A percentile compares a stretch with the other conserved stretches of the same genome.
Conservation (phyloP, 2,888 invertebrate species). For the Tetragnatha montana region DNA sequence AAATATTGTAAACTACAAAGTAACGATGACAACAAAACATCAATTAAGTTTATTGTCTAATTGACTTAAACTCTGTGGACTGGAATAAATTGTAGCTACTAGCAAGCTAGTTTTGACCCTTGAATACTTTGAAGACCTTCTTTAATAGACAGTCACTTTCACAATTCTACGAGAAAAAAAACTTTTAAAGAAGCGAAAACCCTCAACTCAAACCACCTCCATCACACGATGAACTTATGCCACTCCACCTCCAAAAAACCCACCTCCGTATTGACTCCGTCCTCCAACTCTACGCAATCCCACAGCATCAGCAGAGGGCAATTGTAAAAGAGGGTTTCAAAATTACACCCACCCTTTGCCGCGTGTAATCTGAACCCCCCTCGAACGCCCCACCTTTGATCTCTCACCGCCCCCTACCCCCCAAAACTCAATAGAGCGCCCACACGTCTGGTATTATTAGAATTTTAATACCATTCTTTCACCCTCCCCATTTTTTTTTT, state of each 20-base stretch:
- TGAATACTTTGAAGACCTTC: no score
- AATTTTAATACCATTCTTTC: slow-evolving; percentile 62
- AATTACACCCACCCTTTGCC: slow-evolving; percentile 65
- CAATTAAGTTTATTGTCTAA: no score
- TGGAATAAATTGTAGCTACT: no score
- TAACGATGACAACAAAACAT: no score
- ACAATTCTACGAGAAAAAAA: no score
- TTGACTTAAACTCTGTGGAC: no score
- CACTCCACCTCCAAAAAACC: slow-evolving; percentile 23
- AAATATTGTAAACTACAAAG: no score
- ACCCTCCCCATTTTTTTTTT: slow-evolving; percentile 30
- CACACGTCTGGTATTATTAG: slow-evolving; percentile 56
- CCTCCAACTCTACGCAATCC: slow-evolving; percentile 53
- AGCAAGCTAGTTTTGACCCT: no score
- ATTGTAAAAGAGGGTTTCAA: slow-evolving; percentile 67
- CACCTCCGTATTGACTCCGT: slow-evolving; percentile 12
- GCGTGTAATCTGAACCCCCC: slow-evolving; percentile 61
- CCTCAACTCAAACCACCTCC: slow-evolving; percentile 1
- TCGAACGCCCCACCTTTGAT: slow-evolving; percentile 58
- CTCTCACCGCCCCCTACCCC: slow-evolving; percentile 25
- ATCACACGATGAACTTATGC: not conserved
- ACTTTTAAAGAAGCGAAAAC: not conserved
- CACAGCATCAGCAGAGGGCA: slow-evolving; percentile 53
- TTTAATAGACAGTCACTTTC: no score
- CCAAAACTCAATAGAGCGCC: slow-evolving; percentile 47